Evolutionary conservation across 2,797 vertebrate genomes (phyloP).

Genomic region (Thalassophryne amazonica): DNA sequence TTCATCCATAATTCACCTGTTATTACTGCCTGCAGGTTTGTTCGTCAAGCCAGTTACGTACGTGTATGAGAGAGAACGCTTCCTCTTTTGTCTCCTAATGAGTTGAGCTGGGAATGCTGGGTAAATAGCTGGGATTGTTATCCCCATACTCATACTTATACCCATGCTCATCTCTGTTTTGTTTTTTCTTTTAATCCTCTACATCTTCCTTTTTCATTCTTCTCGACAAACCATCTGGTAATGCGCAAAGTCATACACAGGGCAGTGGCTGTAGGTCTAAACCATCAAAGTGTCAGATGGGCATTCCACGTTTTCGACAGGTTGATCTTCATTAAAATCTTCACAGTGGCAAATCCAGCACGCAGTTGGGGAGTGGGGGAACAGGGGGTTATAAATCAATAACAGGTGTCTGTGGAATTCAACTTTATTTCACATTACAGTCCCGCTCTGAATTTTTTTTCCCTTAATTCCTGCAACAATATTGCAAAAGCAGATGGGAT

Average conservation of each 20-base stretch:
- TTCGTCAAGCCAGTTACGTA: constrained; percentile 66
- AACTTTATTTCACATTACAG: background rate
- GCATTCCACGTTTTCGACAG: constrained; percentile 44
- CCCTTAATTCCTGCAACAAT: background rate
- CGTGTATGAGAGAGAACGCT: constrained; percentile 19
- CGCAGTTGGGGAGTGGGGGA: no score
- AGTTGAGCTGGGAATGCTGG: constrained; percentile 23
- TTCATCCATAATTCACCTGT: constrained; percentile 47
- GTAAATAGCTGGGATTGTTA: constrained; percentile 32
- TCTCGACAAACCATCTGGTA: constrained; percentile 47
- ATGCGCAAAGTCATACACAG: constrained; percentile 48
- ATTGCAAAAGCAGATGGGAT: background rate
- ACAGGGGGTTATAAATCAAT: no score
- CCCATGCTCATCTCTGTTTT: constrained; percentile 28
- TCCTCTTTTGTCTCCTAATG: constrained; percentile 49
- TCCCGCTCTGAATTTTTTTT: background rate
- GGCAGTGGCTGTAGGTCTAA: constrained; percentile 47
- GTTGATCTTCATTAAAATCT: constrained; percentile 64
- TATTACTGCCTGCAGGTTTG: constrained; percentile 49
- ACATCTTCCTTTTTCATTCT: constrained; percentile 39
- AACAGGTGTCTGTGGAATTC: background rate
- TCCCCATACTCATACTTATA: background rate
- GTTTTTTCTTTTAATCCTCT: constrained; percentile 5
- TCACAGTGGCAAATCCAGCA: constrained; percentile 21
- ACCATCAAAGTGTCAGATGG: constrained; percentile 52